phyloP scores from a whole-genome alignment of 2,113 vertebrate species.

The Carassius carassius region DNA sequence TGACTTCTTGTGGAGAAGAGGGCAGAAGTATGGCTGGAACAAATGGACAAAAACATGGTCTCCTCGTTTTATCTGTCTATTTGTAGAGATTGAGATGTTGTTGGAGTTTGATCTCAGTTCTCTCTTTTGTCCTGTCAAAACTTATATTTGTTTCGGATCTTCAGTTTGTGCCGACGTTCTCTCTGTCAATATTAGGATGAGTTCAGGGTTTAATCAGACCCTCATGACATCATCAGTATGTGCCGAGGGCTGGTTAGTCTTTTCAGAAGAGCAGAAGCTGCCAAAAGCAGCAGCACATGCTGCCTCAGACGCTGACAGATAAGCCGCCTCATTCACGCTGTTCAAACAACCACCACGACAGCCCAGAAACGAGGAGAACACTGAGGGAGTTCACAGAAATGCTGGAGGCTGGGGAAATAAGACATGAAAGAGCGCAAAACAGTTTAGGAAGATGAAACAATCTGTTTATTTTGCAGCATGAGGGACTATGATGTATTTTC shows the following conservation, averaged over 20 bases:
- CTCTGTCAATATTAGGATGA: slow-evolving; percentile 2
- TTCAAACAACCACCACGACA: slow-evolving; percentile 30
- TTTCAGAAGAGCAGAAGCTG: slow-evolving; percentile 20
- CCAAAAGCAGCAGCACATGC: slow-evolving; percentile 46
- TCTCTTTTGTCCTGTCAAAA: slow-evolving; percentile 26
- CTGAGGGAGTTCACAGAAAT: slow-evolving; percentile 18
- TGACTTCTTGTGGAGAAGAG: slow-evolving; percentile 34
- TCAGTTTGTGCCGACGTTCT: background rate
- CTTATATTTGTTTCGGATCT: background rate
- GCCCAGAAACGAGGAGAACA: background rate
- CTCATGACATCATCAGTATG: slow-evolving; percentile 49
- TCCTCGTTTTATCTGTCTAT: background rate
- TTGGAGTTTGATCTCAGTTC: slow-evolving; percentile 6
- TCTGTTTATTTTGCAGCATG: slow-evolving; percentile 11
- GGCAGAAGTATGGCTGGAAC: background rate
- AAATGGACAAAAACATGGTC: slow-evolving; percentile 14
- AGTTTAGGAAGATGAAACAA: slow-evolving; percentile 10
- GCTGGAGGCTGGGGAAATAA: slow-evolving; percentile 20
- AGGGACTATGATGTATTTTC: slow-evolving; percentile 14
- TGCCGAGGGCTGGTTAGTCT: slow-evolving; percentile 42
- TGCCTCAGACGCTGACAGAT: slow-evolving; percentile 51
- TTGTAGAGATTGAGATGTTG: background rate
- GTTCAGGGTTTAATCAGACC: slow-evolving; percentile 37
- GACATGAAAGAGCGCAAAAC: slow-evolving; percentile 19
- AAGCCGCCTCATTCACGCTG: slow-evolving; percentile 43